phyloP scores from a whole-genome alignment of 1,140 invertebrate genomes.

The fruit fly (Drosophila melanogaster) region Release_6_plus_ISO1_MT NT_033779.5:16682001-16682500 shows the following conservation, averaged over 20 bases:
- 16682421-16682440: background rate
- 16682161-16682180: background rate
- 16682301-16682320: background rate
- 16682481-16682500: no score
- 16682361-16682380: background rate
- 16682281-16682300: background rate
- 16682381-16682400: background rate
- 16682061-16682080: background rate
- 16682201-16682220: background rate
- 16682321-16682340: background rate
- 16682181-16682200: background rate
- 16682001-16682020: background rate
- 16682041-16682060: background rate
- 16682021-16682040: background rate
- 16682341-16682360: background rate
- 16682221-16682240: background rate
- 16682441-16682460: background rate
- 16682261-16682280: background rate
- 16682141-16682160: no score
- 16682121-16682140: no score
- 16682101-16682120: background rate
- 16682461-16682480: background rate
- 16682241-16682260: background rate
- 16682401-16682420: background rate
- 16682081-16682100: background rate